Conservation (phyloP, 2,113 vertebrate genomes). For the Pimephales promelas region DNA sequence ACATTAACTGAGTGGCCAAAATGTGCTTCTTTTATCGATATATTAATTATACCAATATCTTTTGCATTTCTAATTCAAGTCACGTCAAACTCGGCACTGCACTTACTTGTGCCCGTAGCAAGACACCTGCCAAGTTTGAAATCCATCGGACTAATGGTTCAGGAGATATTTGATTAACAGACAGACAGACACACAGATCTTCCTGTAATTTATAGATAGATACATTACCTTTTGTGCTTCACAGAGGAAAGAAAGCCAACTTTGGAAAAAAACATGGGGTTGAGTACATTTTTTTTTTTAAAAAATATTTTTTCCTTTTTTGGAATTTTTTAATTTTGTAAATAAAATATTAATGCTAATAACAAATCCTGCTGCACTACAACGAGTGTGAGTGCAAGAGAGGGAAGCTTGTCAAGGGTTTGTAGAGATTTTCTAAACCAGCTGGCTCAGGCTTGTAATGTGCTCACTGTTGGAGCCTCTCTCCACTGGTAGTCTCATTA, state of each 20-base stretch:
- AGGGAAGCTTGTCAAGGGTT: background rate
- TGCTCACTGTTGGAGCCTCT: conserved; percentile 22
- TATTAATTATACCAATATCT: too few species aligned
- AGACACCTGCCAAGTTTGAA: too few species aligned
- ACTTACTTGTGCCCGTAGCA: too few species aligned
- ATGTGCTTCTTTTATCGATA: too few species aligned
- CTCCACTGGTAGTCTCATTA: conserved; percentile 36
- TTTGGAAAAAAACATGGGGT: background rate
- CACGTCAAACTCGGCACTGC: too few species aligned
- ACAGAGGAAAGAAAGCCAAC: background rate
- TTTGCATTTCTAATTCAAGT: too few species aligned
- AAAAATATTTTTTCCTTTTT: background rate
- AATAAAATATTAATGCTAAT: background rate
- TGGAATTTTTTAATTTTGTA: background rate
- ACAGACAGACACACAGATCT: too few species aligned
- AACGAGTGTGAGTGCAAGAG: background rate
- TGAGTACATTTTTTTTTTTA: background rate
- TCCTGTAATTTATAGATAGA: too few species aligned
- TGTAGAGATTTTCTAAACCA: conserved; percentile 30
- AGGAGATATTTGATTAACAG: too few species aligned
- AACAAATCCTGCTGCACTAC: background rate
- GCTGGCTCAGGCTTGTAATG: conserved; percentile 33
- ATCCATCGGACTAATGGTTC: too few species aligned
- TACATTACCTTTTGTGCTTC: background rate
- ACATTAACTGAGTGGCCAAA: too few species aligned